Percentiles rank a stretch among this genome's conserved stretches.
These are phyloP conservation scores for Oxyura jamaicensis DNA, from an alignment of 2,113 vertebrate species.

Conservation along the genomic window DNA sequence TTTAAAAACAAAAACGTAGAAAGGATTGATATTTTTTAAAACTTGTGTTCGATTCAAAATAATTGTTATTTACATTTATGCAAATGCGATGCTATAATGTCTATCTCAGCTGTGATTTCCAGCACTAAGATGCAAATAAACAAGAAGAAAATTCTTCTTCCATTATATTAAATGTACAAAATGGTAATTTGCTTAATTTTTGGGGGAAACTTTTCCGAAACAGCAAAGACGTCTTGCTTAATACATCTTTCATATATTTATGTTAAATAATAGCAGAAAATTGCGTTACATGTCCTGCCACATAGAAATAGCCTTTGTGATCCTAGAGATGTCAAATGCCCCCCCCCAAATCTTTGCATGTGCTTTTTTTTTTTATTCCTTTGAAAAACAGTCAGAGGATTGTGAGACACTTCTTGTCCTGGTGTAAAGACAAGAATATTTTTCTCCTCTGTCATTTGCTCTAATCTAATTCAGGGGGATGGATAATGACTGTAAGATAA, in stretches of 20 bases:
- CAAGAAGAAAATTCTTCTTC: neutral
- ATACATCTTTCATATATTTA: neutral
- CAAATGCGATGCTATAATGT: neutral
- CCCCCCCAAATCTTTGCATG: neutral
- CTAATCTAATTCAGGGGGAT: neutral
- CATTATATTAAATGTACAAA: neutral
- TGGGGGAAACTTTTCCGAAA: neutral
- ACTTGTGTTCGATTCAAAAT: neutral
- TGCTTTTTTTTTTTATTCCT: neutral
- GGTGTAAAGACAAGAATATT: neutral
- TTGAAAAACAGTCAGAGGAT: constrained; percentile 16
- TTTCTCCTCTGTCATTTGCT: constrained; percentile 21
- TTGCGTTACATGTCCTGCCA: neutral
- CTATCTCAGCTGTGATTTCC: neutral
- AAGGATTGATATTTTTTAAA: neutral
- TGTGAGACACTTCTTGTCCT: neutral
- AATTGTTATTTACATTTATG: neutral
- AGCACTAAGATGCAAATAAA: neutral
- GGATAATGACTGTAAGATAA: neutral
- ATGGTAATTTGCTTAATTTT: neutral
- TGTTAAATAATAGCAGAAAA: neutral
- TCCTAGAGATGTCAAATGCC: neutral
- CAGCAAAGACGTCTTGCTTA: neutral
- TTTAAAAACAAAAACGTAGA: neutral
- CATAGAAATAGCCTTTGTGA: neutral